Conservation (phyloP, 1,140 invertebrate genomes). For the Listronotus oregonensis region DNA sequence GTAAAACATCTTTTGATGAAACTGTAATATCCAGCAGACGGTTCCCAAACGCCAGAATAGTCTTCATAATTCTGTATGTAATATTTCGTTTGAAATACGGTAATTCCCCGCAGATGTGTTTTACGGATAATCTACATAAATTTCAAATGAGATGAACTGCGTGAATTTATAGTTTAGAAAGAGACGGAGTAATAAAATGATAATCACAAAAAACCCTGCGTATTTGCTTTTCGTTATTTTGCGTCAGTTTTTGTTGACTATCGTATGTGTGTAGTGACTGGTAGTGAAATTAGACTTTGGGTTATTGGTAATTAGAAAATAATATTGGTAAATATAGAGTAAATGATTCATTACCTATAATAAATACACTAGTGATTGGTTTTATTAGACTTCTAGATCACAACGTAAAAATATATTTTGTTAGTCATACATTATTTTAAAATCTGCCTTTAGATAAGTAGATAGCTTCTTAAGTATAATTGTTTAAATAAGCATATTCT, state of each 20-base stretch:
- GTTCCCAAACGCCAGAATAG: conserved; percentile 63
- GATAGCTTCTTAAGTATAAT: too few species aligned
- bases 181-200: neutral
- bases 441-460: too few species aligned
- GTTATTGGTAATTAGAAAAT: too few species aligned
- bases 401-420: too few species aligned
- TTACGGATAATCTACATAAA: neutral
- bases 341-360: neutral
- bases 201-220: too few species aligned
- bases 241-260: too few species aligned
- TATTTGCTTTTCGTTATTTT: too few species aligned
- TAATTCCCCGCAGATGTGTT: conserved; percentile 7
- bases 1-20: conserved; percentile 54
- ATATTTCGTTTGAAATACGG: neutral
- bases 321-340: neutral
- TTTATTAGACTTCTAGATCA: neutral
- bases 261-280: too few species aligned
- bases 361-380: neutral
- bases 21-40: conserved; percentile 70
- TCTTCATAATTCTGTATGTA: conserved; percentile 25
- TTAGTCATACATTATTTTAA: too few species aligned
- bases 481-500: too few species aligned
- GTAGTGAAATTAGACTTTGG: too few species aligned
- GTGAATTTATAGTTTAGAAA: neutral
- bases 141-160: neutral